A percentile compares a stretch with the other conserved stretches of the same genome.
Conservation (phyloP, 2,797 vertebrate species). For the Benthosema pterotum region DNA sequence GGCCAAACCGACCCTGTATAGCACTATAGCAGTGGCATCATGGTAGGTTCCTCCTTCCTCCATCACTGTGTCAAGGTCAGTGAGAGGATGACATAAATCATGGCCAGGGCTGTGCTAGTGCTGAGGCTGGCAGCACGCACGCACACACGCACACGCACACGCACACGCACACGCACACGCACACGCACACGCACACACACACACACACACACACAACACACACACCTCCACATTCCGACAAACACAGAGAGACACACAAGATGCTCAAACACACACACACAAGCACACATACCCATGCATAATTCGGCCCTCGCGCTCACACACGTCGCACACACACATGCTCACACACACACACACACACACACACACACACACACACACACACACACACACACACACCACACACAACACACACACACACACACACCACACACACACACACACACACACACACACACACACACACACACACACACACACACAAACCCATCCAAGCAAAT, state of each 20-base stretch:
- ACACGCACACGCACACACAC: neutral
- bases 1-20: no score
- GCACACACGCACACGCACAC: neutral
- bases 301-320: no score
- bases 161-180: neutral
- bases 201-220: neutral
- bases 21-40: no score
- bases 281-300: neutral
- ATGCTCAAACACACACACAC: neutral
- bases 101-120: constrained; percentile 59
- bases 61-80: constrained; percentile 21
- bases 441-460: neutral
- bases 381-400: neutral
- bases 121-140: constrained; percentile 50
- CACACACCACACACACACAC: neutral
- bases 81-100: constrained; percentile 61
- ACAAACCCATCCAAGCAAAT: neutral
- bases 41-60: neutral
- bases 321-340: neutral
- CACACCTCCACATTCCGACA: neutral
- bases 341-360: neutral
- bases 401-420: neutral
- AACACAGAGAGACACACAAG: neutral
- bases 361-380: constrained; percentile 1
- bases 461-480: neutral